A percentile compares a stretch with the other conserved stretches of the same genome.
Conservation (phyloP, 2,113 vertebrate species). For the Calyptomena viridis region DNA sequence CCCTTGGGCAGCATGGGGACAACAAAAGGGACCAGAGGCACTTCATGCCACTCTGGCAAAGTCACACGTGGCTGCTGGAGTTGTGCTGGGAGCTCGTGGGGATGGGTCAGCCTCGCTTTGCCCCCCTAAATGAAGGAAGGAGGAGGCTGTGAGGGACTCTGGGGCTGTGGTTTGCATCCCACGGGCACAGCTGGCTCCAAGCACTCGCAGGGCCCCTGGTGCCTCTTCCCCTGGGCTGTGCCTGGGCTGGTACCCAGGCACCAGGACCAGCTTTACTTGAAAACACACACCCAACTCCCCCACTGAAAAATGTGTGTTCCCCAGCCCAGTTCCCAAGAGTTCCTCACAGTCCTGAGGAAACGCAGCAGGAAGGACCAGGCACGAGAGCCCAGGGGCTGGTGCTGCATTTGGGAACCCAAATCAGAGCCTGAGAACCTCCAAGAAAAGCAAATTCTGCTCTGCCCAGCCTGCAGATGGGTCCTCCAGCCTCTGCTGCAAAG, state of each 20-base stretch:
- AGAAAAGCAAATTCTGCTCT: neutral
- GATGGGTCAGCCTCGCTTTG: neutral
- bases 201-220: neutral
- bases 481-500: neutral
- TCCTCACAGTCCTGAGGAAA: neutral
- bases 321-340: neutral
- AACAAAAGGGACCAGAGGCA: neutral
- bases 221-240: neutral
- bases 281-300: neutral
- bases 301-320: accelerated
- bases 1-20: neutral
- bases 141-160: neutral
- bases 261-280: too few species aligned
- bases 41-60: neutral
- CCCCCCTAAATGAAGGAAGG: neutral
- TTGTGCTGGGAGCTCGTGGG: neutral
- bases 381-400: neutral
- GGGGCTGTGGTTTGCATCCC: neutral
- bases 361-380: accelerated
- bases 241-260: neutral
- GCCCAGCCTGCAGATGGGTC: neutral
- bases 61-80: neutral
- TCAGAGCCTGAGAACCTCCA: neutral
- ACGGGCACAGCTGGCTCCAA: neutral
- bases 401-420: neutral